Evolutionary conservation across 2,888 invertebrate species (phyloP), one percentile per base, ranked within the genome.

Genomic region (Chelonus formosanus): DNA sequence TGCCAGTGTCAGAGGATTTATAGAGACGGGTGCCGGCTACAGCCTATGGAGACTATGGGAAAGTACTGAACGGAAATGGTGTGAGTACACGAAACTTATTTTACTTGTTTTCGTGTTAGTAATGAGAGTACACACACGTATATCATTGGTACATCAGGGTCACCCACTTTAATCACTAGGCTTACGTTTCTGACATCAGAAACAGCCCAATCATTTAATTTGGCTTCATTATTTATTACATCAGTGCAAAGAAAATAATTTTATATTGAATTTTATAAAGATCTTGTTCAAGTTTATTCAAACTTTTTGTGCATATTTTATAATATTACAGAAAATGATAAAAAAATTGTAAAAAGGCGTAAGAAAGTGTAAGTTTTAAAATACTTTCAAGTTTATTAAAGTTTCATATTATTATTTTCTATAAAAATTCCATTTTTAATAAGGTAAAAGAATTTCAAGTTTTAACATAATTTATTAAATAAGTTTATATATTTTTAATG

Each of bases 1-100:
- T 48, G 59, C 60, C 60, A 68, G 61, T 60, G 54, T 55, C 8
- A 40, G 48, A 55, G 47, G 55, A 63, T 63, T 63, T 63, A 63
- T 63, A 54, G 54, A 36, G 62, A 54, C 55, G 45, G 52, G 61
- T 61, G 61, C 52, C 53, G 44, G 43, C 53, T 61, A 44, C 43
- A 61, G 32, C 43, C 45, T 31, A 55, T 36, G 10, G 45, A 63
- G 55, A 63, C 54, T 53, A 63, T 63, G 55, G 55, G 36, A 53
- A 61, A 61, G 40, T 32, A 43, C 53, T 52, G 44, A 61, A 61
- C 61, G 53, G 61, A 53, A 53, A 61, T 52, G 52, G 43, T n/a
- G 57, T 40, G 43, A 55, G 57, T 43, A 53, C 40, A 60, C 35
- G 32, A 60, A 60, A 48, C 40, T 60, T 52, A 60, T 52, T 60